Conservation (phyloP, 2,113 vertebrate genomes). For the Amphilophus citrinellus region DNA sequence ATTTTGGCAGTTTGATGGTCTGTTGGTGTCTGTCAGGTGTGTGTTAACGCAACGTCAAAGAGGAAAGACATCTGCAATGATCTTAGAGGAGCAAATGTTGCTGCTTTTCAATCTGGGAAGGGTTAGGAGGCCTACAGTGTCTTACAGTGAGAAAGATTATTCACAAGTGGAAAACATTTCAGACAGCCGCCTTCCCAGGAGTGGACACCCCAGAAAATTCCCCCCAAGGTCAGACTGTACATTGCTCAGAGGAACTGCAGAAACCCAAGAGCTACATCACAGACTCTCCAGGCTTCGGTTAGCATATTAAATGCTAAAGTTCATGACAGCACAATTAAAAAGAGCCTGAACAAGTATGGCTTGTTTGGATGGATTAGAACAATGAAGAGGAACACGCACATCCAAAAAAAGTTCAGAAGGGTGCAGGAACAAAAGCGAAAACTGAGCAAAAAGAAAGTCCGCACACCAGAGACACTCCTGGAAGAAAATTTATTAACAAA, state of each 20-base stretch:
- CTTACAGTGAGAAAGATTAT: not conserved
- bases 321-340: too few relatives aligned
- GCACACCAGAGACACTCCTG: too few relatives aligned
- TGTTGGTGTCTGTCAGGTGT: too few relatives aligned
- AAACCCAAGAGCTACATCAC: not conserved
- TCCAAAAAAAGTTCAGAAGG: too few relatives aligned
- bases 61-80: not conserved
- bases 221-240: not conserved
- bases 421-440: too few relatives aligned
- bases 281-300: too few relatives aligned
- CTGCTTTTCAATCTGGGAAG: not conserved
- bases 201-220: not conserved
- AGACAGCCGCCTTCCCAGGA: not conserved
- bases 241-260: not conserved
- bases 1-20: not conserved
- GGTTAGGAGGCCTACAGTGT: not conserved
- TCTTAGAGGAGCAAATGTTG: not conserved
- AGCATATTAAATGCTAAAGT: too few relatives aligned
- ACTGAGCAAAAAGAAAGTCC: too few relatives aligned
- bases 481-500: too few relatives aligned
- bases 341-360: too few relatives aligned
- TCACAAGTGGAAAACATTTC: not conserved
- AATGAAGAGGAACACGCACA: too few relatives aligned
- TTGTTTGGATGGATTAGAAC: too few relatives aligned
- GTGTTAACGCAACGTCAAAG: not conserved